Conservation (phyloP, 2,888 invertebrate genomes). For the Balanococcus diminutus region DNA sequence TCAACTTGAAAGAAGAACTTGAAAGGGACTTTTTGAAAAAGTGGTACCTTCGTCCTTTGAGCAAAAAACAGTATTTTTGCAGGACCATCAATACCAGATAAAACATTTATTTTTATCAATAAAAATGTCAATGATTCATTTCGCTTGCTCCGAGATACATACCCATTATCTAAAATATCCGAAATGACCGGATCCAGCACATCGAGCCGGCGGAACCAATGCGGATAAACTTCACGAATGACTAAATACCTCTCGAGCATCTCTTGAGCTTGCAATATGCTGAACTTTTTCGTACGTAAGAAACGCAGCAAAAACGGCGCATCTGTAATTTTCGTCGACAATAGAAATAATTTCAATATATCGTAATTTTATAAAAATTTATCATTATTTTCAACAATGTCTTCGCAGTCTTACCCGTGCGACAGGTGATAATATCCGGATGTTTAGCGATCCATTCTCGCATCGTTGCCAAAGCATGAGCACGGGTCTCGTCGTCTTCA, state of each 20-base stretch:
- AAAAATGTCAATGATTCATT: no score
- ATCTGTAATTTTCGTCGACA: conserved; percentile 64
- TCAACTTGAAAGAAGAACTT: no score
- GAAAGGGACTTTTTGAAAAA: no score
- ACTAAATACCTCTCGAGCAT: conserved; percentile 86
- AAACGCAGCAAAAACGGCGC: conserved; percentile 78
- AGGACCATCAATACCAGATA: no score
- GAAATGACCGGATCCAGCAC: conserved; percentile 78
- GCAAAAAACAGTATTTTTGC: no score
- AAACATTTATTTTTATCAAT: no score
- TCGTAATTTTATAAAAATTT: background rate
- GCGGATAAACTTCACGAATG: conserved; percentile 81
- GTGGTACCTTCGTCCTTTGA: no score
- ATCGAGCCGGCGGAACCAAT: conserved; percentile 84
- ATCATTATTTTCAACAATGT: background rate
- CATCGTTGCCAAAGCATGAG: conserved; percentile 77
- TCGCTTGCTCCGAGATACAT: no score
- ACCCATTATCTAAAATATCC: conserved; percentile 81
- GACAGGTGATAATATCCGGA: conserved; percentile 78
- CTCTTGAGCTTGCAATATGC: conserved; percentile 79
- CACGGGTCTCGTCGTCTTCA: conserved; percentile 77
- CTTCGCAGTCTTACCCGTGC: conserved; percentile 67
- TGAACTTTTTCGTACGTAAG: conserved; percentile 78
- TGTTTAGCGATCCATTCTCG: conserved; percentile 84
- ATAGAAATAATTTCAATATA: background rate